Conservation (phyloP, 2,797 vertebrate species). For the Hozukius guyotensis region DNA sequence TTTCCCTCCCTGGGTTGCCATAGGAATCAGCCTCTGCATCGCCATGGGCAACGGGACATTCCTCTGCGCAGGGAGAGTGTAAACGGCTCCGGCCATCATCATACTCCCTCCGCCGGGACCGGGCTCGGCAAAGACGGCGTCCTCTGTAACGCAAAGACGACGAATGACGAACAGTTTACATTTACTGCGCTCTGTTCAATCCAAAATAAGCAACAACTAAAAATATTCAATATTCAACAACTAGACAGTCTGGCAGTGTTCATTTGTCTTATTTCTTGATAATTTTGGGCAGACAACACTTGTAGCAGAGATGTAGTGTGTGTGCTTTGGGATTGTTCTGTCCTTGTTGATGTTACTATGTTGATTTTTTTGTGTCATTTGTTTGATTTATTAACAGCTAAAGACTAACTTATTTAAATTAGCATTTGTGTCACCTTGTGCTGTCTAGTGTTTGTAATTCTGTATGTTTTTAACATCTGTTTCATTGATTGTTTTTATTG, state of each 20-base stretch:
- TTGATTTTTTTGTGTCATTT: background rate
- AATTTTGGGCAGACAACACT: background rate
- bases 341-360: background rate
- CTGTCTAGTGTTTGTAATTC: too few species aligned
- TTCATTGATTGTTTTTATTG: too few species aligned
- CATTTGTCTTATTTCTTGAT: background rate
- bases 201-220: background rate
- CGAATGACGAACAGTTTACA: background rate
- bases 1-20: constrained; percentile 85
- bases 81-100: constrained; percentile 84
- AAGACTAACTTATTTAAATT: accelerated
- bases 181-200: background rate
- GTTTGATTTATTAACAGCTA: background rate
- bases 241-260: too few species aligned
- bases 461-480: too few species aligned
- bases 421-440: accelerated
- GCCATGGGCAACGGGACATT: constrained; percentile 75
- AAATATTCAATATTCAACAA: background rate
- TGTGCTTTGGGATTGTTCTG: background rate
- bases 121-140: constrained; percentile 93
- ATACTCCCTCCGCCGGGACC: constrained; percentile 76
- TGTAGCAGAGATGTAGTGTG: background rate
- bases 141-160: constrained; percentile 75
- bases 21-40: constrained; percentile 78
- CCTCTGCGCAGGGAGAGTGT: constrained; percentile 79